These are phyloP conservation scores for Embidobia sp. DNA, from an alignment of 2,888 invertebrate species.

Conservation along the genomic window DNA sequence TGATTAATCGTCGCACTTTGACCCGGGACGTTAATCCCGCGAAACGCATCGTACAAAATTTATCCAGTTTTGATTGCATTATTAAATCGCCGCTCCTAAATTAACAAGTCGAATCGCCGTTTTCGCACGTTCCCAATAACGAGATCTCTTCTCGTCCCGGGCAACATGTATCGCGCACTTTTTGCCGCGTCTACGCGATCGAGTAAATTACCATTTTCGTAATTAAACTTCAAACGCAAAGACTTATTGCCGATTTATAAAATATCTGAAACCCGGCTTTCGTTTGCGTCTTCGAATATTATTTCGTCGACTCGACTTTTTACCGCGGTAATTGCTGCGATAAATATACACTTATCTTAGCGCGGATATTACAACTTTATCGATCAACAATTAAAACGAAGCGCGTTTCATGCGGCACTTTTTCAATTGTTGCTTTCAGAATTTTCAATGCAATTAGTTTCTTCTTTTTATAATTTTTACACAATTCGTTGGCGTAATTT, in stretches of 20 bases:
- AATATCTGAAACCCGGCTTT: slow-evolving; percentile 13
- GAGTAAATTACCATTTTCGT: slow-evolving; percentile 42
- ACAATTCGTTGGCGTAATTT: too few species aligned
- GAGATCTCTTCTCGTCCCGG: background rate
- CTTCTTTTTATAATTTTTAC: too few species aligned
- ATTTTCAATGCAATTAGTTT: too few species aligned
- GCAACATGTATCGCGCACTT: slow-evolving; percentile 10
- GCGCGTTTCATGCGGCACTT: too few species aligned
- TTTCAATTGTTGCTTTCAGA: too few species aligned
- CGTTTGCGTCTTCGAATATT: slow-evolving; percentile 3
- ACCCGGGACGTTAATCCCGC: slow-evolving; percentile 15
- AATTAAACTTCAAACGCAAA: slow-evolving; percentile 37
- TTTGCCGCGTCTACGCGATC: slow-evolving; percentile 1
- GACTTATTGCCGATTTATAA: slow-evolving; percentile 31
- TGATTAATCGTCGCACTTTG: slow-evolving; percentile 39
- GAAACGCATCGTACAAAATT: slow-evolving; percentile 19
- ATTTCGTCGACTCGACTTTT: background rate
- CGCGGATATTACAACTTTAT: too few species aligned
- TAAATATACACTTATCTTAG: too few species aligned
- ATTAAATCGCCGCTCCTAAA: slow-evolving; percentile 13
- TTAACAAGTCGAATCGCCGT: slow-evolving; percentile 3
- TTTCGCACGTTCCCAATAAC: slow-evolving; percentile 47
- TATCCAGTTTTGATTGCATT: slow-evolving; percentile 41
- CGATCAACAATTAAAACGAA: too few species aligned
- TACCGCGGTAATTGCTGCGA: too few species aligned